phyloP scores from a whole-genome alignment of 2,888 invertebrate species.

The Resseliella maxima region DNA sequence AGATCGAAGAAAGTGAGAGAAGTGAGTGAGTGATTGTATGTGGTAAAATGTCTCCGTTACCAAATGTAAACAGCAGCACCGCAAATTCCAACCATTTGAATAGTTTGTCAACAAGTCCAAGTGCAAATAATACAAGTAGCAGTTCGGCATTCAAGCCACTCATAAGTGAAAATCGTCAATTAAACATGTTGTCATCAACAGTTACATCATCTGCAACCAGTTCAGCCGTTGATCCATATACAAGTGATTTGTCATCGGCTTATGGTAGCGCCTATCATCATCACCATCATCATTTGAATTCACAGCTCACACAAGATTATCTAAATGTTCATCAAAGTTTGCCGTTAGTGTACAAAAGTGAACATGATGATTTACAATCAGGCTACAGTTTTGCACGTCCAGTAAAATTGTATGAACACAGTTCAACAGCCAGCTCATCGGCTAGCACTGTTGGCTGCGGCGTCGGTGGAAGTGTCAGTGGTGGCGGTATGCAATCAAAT shows the following conservation, averaged over 20 bases:
- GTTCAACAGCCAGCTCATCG: neutral
- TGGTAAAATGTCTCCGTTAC: slow-evolving; percentile 57
- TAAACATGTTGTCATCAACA: slow-evolving; percentile 23
- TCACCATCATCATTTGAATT: slow-evolving; percentile 56
- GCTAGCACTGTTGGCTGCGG: slow-evolving; percentile 2
- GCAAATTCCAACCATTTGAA: slow-evolving; percentile 16
- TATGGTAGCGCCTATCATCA: slow-evolving; percentile 54
- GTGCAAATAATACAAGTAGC: slow-evolving; percentile 22
- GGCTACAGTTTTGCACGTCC: slow-evolving; percentile 56
- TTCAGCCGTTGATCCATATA: slow-evolving; percentile 49
- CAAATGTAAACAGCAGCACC: slow-evolving; percentile 45
- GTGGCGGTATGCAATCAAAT: slow-evolving; percentile 33
- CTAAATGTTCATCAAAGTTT: slow-evolving; percentile 48
- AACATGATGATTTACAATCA: slow-evolving; percentile 56
- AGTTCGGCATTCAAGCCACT: slow-evolving; percentile 57
- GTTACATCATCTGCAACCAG: neutral
- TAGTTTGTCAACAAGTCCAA: slow-evolving; percentile 47
- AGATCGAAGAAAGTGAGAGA: neutral
- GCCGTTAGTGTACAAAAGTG: slow-evolving; percentile 56
- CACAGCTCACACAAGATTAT: slow-evolving; percentile 50
- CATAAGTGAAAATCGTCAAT: slow-evolving; percentile 56
- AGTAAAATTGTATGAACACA: slow-evolving; percentile 56
- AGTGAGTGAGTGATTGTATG: neutral
- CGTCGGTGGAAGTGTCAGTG: neutral
- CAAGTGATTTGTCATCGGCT: neutral